A percentile compares a stretch with the other conserved stretches of the same genome.
Conservation (phyloP, 2,113 vertebrate species). For the Myrmecophaga tridactyla region DNA sequence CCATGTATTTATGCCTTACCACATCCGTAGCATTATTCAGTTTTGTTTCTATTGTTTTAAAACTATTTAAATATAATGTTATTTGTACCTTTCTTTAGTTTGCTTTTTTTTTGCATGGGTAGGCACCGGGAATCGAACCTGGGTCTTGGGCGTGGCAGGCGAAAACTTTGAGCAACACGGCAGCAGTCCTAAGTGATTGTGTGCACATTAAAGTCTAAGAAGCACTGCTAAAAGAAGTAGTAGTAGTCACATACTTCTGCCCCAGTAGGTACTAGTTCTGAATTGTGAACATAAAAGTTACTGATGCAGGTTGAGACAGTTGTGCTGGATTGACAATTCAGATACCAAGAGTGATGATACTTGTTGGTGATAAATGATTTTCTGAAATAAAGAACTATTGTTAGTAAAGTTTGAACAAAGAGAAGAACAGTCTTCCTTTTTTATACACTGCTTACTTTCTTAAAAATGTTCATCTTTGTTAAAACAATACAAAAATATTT, state of each 20-base stretch:
- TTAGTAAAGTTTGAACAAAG: conserved; percentile 12
- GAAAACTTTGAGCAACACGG: too few species aligned
- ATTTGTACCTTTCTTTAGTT: conserved; percentile 29
- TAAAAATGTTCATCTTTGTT: neutral
- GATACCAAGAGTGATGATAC: neutral
- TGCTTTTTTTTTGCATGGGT: too few species aligned
- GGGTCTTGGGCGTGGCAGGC: too few species aligned
- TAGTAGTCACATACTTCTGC: neutral
- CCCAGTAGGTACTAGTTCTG: neutral
- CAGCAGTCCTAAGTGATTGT: neutral
- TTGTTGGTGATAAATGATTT: neutral
- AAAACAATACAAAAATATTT: conserved; percentile 13
- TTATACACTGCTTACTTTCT: neutral
- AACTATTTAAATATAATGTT: neutral
- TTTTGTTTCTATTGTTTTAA: conserved; percentile 15
- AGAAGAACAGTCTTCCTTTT: neutral
- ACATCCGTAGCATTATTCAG: neutral
- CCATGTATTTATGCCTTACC: neutral
- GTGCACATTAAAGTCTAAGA: neutral
- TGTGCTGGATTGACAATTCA: conserved; percentile 1
- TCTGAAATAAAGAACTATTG: conserved; percentile 2
- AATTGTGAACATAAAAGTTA: neutral
- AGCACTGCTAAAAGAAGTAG: neutral
- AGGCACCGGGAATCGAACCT: too few species aligned
- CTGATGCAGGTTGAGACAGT: neutral